These are phyloP conservation scores for Bruchidius siliquastri DNA, from an alignment of 2,888 invertebrate species.

Conservation along the genomic window DNA sequence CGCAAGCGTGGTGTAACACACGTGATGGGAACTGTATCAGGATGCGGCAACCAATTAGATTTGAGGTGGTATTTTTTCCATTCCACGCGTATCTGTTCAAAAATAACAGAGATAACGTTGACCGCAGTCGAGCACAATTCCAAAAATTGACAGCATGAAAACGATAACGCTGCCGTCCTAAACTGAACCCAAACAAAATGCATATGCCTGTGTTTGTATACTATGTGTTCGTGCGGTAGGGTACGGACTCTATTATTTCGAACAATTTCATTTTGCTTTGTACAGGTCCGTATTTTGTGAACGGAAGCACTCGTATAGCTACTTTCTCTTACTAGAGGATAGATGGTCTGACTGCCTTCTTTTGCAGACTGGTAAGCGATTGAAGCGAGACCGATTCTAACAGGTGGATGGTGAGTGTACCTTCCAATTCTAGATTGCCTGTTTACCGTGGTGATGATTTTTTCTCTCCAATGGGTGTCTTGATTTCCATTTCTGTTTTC, in stretches of 20 bases:
- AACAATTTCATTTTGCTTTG: neutral
- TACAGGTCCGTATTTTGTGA: neutral
- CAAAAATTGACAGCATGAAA: neutral
- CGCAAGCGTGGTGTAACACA: neutral
- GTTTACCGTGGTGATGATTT: too few species aligned
- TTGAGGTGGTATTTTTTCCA: neutral
- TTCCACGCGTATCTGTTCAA: neutral
- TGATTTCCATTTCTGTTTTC: too few species aligned
- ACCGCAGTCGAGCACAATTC: neutral
- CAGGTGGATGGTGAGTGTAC: too few species aligned
- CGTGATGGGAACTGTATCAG: neutral
- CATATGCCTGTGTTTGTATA: neutral
- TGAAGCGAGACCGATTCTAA: too few species aligned
- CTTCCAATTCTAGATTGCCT: too few species aligned
- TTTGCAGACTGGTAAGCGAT: too few species aligned
- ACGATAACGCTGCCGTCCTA: neutral
- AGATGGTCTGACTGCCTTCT: too few species aligned
- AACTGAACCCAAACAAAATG: neutral
- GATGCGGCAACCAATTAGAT: neutral
- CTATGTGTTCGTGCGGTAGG: neutral
- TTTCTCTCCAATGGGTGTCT: too few species aligned
- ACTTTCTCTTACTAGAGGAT: too few species aligned
- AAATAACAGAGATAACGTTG: neutral
- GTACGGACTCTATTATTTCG: neutral
- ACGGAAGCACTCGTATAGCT: too few species aligned